phyloP scores from a whole-genome alignment of 2,113 vertebrate genomes.

The Cryptotis parvus region DNA sequence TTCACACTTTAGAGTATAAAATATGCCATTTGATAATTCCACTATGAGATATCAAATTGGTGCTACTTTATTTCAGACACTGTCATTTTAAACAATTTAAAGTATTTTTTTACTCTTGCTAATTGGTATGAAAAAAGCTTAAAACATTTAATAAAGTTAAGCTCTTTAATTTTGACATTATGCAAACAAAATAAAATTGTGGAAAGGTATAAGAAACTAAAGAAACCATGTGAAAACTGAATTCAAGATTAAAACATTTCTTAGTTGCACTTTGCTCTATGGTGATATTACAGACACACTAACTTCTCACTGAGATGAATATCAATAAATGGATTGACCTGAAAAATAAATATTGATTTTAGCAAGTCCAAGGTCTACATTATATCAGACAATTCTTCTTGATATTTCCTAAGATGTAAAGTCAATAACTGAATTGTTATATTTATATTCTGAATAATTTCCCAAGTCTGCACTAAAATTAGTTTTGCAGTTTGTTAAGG shows the following conservation, averaged over 20 bases:
- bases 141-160: conserved; percentile 40
- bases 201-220: background rate
- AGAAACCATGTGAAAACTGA: conserved; percentile 29
- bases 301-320: conserved; percentile 70
- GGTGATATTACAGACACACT: conserved; percentile 53
- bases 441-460: conserved; percentile 78
- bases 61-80: conserved; percentile 57
- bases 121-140: background rate
- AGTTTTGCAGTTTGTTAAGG: conserved; percentile 42
- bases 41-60: conserved; percentile 58
- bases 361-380: conserved; percentile 60
- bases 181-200: background rate
- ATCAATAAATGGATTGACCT: conserved; percentile 79
- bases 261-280: conserved; percentile 58
- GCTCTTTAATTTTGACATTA: background rate
- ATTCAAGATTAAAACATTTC: conserved; percentile 46
- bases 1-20: conserved; percentile 33
- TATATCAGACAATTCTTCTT: conserved; percentile 74
- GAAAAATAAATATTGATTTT: conserved; percentile 77
- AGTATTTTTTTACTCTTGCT: conserved; percentile 4
- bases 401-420: conserved; percentile 74
- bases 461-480: conserved; percentile 40
- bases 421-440: conserved; percentile 77
- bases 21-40: conserved; percentile 48
- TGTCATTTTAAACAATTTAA: conserved; percentile 55